Base-by-base conservation (phyloP, 2,113 vertebrate genomes). In the Grantiella picta region DNA sequence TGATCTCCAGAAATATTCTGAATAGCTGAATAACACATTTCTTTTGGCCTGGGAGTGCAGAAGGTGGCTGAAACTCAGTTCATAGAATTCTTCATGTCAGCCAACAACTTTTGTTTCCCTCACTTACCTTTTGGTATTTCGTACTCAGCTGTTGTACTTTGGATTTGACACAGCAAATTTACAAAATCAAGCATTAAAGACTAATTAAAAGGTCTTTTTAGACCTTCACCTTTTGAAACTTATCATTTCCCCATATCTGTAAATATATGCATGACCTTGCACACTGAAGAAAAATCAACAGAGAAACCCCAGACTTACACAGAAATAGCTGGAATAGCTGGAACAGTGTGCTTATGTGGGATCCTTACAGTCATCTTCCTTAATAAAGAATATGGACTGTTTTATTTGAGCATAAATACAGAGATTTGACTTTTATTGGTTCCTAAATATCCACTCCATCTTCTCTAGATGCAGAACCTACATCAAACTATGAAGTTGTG, bases 301-400 rank as follows among this genome's bases (percentile, higher is more conserved):
- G 2, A 57, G 76, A 75, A 54, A 4, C 7, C 13, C 33, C 31
- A 77, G 50, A 25, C 5, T 59, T 45, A 50, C 36, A 66, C 15
- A 83, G 66, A 61, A 89, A 73, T 35, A 75, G n/a, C 35, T 76
- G 52, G 47, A 57, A 71, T 54, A 77, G 63, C 65, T 68, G 44
- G 15, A 90, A 70, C 22, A 49, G 76, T 15, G 42, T 50, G 50
- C 68, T 91, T 72, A 73, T 68, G 35, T 59, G 25, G 35, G 86
- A 94, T 81, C 89, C 91, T 63, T 66, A 54, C 7, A 66, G 72
- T 61, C 83, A 91, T 89, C 69, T 57, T 61, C 60, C 59, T 86
- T 89, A 86, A 96, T 86, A 96, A 95, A 92, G 72, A 70, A 89
- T 78, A 96, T 66, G 47, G 82, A 86, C 91, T 91, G 56, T 84